Evolutionary conservation across 2,888 invertebrate species (phyloP).

Genomic region (Scelioninae gen. 1): DNA sequence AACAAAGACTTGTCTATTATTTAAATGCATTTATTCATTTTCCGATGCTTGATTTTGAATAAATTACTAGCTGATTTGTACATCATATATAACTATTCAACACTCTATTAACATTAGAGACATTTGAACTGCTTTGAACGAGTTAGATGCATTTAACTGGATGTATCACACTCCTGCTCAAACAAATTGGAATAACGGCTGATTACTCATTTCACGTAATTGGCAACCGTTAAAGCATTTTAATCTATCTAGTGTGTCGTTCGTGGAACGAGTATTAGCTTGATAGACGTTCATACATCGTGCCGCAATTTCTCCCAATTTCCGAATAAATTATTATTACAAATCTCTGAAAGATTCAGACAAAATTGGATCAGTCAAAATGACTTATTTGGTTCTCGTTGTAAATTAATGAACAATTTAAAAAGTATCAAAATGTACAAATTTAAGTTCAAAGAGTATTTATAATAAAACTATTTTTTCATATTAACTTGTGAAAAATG

Average conservation of each 20-base stretch:
- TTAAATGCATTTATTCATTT: too few relatives aligned
- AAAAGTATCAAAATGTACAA: too few relatives aligned
- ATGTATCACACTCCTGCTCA: conserved; percentile 24
- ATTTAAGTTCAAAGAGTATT: too few relatives aligned
- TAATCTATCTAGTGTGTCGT: conserved; percentile 21
- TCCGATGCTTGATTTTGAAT: too few relatives aligned
- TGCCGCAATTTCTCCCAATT: conserved; percentile 19
- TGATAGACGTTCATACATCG: conserved; percentile 8
- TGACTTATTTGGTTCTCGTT: neutral
- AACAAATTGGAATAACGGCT: conserved; percentile 31
- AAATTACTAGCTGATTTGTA: too few relatives aligned
- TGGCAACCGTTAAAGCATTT: conserved; percentile 39
- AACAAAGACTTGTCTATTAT: too few relatives aligned
- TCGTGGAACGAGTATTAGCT: conserved; percentile 15
- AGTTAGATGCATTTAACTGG: conserved; percentile 38
- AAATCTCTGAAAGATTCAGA: conserved; percentile 1
- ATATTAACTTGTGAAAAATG: too few relatives aligned
- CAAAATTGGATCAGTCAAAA: neutral
- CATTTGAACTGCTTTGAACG: conserved; percentile 7
- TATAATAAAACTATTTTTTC: too few relatives aligned
- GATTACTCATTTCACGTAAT: conserved; percentile 51
- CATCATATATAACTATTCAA: too few relatives aligned
- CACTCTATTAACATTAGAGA: too few relatives aligned
- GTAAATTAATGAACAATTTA: neutral
- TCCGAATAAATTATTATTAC: conserved; percentile 20